These are phyloP conservation scores for Lycodopsis pacificus DNA, from an alignment of 2,797 vertebrate species.

Conservation along the genomic window DNA sequence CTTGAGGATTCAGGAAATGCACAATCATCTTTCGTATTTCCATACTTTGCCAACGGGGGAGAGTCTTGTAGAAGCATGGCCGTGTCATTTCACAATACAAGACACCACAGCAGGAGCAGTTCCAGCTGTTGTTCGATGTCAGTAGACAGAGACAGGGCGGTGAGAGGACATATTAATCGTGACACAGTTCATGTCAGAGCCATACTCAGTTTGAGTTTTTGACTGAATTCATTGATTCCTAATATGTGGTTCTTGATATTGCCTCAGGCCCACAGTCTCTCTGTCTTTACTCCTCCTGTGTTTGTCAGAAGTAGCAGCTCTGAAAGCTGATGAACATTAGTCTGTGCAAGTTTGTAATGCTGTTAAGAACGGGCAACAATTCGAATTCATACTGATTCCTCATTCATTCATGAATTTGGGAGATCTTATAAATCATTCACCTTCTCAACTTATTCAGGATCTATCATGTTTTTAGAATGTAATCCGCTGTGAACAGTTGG, in stretches of 20 bases:
- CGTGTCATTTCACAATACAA: slow-evolving; percentile 8
- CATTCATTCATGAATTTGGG: no score
- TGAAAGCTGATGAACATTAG: no score
- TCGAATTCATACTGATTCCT: no score
- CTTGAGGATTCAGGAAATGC: slow-evolving; percentile 17
- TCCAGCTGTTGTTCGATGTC: slow-evolving; percentile 13
- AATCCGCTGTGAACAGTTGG: no score
- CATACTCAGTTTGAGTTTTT: slow-evolving; percentile 15
- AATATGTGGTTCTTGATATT: slow-evolving; percentile 12
- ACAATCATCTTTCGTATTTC: slow-evolving; percentile 21
- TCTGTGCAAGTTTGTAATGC: no score
- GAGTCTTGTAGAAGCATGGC: not conserved
- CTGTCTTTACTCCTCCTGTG: not conserved
- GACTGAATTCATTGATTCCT: slow-evolving; percentile 34
- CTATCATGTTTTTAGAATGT: no score
- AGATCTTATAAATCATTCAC: no score
- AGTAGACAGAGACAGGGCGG: not conserved
- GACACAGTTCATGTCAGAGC: slow-evolving; percentile 19
- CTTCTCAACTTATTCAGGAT: no score
- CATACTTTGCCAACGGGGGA: not conserved
- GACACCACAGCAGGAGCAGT: not conserved
- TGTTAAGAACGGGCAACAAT: no score
- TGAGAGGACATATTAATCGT: slow-evolving; percentile 29
- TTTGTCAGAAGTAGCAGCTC: no score
- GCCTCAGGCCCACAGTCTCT: not conserved